Evolutionary conservation across 1,140 invertebrate species (phyloP).

Genomic region (Eubasilissa regina): DNA sequence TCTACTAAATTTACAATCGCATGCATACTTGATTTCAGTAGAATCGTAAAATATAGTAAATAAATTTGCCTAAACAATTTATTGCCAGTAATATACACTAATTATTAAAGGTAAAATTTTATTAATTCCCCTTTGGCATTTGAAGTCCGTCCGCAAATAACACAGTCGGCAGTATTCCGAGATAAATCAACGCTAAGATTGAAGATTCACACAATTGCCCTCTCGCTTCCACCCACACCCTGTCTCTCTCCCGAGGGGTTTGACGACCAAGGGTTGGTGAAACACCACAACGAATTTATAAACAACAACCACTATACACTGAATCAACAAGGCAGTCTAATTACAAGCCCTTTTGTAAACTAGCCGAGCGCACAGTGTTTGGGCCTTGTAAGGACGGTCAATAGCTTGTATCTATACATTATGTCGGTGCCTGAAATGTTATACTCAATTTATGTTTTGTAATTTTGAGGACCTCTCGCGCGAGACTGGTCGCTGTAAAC

Average conservation of each 20-base stretch:
- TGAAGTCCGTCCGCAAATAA: not conserved
- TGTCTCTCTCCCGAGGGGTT: constrained; percentile 7
- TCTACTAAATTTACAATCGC: too few species aligned
- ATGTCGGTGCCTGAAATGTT: too few species aligned
- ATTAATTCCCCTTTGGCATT: too few species aligned
- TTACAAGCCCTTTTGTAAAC: constrained; percentile 2
- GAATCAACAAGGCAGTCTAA: constrained; percentile 10
- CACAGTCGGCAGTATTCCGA: not conserved
- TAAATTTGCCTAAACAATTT: too few species aligned
- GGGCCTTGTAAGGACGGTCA: not conserved
- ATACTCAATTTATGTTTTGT: too few species aligned
- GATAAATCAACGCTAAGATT: not conserved
- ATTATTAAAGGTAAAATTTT: too few species aligned
- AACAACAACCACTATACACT: not conserved
- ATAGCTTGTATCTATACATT: too few species aligned
- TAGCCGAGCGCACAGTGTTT: constrained; percentile 4
- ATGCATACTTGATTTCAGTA: too few species aligned
- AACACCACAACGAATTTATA: constrained; percentile 15
- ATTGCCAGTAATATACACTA: too few species aligned
- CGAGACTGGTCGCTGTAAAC: too few species aligned
- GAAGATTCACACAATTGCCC: not conserved
- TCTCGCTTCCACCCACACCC: not conserved
- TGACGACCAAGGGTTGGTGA: constrained; percentile 4
- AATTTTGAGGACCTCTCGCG: too few species aligned
- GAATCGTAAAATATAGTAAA: too few species aligned